Evolutionary conservation across 2,888 invertebrate genomes (phyloP).

Genomic region (Imbricaverruca yamaguchii): DNA sequence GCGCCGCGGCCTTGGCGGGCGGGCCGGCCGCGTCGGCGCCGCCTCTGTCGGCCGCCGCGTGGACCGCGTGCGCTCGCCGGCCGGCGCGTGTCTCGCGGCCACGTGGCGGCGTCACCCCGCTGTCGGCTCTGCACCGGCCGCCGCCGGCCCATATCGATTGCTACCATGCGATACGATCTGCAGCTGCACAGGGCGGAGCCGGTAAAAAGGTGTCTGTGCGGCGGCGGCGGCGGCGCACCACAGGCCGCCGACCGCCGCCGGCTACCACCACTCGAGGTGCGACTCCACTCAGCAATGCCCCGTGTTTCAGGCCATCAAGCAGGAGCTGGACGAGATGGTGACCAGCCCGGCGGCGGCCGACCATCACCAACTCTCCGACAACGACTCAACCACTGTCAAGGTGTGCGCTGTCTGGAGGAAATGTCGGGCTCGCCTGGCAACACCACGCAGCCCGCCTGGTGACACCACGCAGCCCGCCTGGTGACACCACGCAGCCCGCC

Average conservation of each 20-base stretch:
- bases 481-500: too few species aligned
- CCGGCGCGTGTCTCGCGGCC: too few species aligned
- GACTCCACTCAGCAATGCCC: too few species aligned
- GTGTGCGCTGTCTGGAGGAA: not conserved
- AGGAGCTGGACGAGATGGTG: slow-evolving; percentile 10
- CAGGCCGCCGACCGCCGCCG: too few species aligned
- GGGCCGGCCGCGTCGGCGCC: not conserved
- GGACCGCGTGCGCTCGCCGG: not conserved
- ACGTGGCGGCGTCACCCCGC: not conserved
- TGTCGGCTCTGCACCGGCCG: not conserved
- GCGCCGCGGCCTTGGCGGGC: not conserved
- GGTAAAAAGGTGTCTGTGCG: too few species aligned
- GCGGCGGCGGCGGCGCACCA: too few species aligned
- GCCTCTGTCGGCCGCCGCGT: not conserved
- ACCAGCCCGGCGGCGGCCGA: not conserved
- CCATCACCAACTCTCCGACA: not conserved
- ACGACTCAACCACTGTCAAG: not conserved
- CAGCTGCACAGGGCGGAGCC: not conserved
- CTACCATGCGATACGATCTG: not conserved
- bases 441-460: too few species aligned
- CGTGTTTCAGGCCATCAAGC: not conserved
- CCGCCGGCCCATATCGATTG: not conserved
- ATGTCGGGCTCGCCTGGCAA: too few species aligned
- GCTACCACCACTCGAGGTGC: too few species aligned
- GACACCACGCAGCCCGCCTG: too few species aligned